Base-by-base conservation (phyloP, 2,888 invertebrate species). In the Rhingia campestris region DNA sequence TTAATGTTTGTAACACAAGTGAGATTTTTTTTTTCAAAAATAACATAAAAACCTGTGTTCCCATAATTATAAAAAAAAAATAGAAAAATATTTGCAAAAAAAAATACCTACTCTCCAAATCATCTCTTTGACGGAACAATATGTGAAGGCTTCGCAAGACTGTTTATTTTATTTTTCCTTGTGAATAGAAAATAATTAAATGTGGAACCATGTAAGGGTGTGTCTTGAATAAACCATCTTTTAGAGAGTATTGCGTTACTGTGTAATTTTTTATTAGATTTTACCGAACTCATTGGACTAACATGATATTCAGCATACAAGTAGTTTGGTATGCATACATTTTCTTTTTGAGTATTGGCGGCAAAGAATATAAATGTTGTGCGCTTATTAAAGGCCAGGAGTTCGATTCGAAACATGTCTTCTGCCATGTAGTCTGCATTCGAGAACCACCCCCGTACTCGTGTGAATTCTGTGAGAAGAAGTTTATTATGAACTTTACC, bases 181-280 rank as follows among this genome's bases (percentile, higher is more conserved):
- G 45, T 56, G 37, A 37, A 69, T 56, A 32, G 37, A 47, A 51
- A 30, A 32, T 30, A 3, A 39, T 35, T 4, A 4, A 14, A 43
- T 32, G 14, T 9, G 14, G 22, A 41, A 53, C 3, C 45, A 37
- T 30, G 30, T 47, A 58, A 47, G 69, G 69, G 69, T 56, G 69
- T 69, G 67, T 56, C 56, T 35, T n/a, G 9, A 69, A n/a, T 45
- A 37, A 37, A 56, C 30, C 67, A 56, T 43, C 45, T 69, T 69
- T 56, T 7, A 37, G 6, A 22, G 4, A 14, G 22, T 22, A 22
- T 30, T 41, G 6, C 9, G 30, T 12, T 49, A n/a, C n/a, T 32
- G 22, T 39, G 6, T 30, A 4, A 9, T n/a, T 33, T n/a, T 33
- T 12, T 41, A 39, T 12, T 30, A 7, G 6, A 33, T 12, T 45